Base-by-base conservation (phyloP, 1,140 invertebrate species). In the Diploscapter pachys region DNA sequence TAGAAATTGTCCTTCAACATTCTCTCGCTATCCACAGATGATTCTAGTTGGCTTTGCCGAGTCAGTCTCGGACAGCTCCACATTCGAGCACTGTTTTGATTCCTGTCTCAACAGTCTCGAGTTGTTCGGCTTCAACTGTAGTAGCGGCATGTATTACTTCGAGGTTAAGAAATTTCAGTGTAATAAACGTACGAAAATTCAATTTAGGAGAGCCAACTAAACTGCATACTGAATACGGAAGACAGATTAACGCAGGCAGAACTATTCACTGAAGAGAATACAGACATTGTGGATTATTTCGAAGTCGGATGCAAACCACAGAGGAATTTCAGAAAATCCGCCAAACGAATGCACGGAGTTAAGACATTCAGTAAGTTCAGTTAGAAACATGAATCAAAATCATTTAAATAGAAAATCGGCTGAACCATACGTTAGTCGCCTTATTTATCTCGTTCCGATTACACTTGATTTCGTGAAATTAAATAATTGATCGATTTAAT, bases 241-340 rank as follows among this genome's bases (percentile, higher is more conserved):
- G 80, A 83, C 71, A 66, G 80, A 56, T 75, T 59, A 48, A 80
- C 80, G 13, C 83, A 85, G 59, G 65, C 76, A 5, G 84, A 85
- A 31, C 62, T 85, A 3, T 85, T 85, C 69, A 84, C 84, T 4
- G 76, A 72, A 52, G 83, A 85, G 74, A 83, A 80, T 13, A 82
- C 83, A 6, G 83, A 85, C 78, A 80, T 86, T 54, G 83, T 85
- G 6, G 83, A 85, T 64, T 86, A 86, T 67, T 85, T 85, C 66
- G 83, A 85, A 62, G 81, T 83, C 4, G 71, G 71, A 8, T 83
- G 82, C 66, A 73, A 76, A 31, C 31, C 31, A 31, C 31, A 31
- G 59, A 77, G 52, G 49, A 76, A 9, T 31, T 75, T 8, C 63
- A 11, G 8, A 70, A 9, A 51, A n/a, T 13, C 11, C 3, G 76